A percentile compares a stretch with the other conserved stretches of the same genome.
phyloP scores from a whole-genome alignment of 2,888 invertebrate genomes.

The Diaphora mendica region DNA sequence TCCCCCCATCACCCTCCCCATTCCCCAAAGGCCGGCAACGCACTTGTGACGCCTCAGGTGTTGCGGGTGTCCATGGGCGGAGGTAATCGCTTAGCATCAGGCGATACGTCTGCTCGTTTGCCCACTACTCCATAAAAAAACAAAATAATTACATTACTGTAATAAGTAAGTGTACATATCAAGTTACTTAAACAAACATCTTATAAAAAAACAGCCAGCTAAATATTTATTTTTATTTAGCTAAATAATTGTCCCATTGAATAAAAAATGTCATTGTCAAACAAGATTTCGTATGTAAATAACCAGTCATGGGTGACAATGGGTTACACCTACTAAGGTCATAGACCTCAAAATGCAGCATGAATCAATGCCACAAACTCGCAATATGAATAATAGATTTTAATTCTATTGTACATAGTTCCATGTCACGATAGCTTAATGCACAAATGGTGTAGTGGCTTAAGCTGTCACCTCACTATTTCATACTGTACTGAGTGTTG shows the following conservation, averaged over 20 bases:
- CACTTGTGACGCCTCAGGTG: no score
- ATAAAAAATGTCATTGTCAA: not conserved
- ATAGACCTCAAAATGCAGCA: not conserved
- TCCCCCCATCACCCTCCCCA: no score
- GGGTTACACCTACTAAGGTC: conserved; percentile 3
- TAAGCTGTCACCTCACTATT: no score
- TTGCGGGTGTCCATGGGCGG: no score
- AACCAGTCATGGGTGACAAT: not conserved
- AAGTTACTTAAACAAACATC: not conserved
- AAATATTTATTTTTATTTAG: no score
- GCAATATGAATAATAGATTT: conserved; percentile 15
- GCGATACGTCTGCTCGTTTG: no score
- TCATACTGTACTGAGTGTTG: no score
- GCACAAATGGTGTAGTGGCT: not conserved
- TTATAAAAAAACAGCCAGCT: not conserved
- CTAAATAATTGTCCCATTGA: not conserved
- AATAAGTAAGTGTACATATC: no score
- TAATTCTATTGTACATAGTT: conserved; percentile 5
- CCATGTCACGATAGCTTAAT: not conserved
- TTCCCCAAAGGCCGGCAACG: no score
- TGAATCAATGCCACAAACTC: not conserved
- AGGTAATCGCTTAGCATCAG: no score
- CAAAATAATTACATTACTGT: no score
- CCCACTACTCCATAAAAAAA: no score
- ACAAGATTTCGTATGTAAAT: not conserved